Percentiles rank a stretch among this genome's conserved stretches.
Conservation (phyloP, 2,113 vertebrate genomes). For the Laterallus jamaicensis region DNA sequence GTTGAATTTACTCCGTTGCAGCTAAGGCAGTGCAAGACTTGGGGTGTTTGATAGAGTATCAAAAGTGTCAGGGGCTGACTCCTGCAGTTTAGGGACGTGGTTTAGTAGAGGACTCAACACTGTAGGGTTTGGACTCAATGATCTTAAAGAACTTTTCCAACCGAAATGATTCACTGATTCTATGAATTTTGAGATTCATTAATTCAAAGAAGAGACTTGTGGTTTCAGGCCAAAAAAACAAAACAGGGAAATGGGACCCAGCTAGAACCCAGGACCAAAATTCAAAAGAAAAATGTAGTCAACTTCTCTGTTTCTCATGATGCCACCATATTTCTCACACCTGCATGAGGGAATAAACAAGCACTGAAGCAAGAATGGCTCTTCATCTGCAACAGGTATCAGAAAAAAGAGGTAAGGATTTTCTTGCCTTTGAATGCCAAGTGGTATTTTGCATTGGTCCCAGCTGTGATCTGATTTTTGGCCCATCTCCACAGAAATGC, state of each 20-base stretch:
- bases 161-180: not conserved
- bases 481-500: not conserved
- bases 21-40: not conserved
- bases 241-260: not conserved
- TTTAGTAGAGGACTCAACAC: not conserved
- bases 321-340: not conserved
- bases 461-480: not conserved
- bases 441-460: rapidly evolving
- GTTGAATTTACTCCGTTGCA: not conserved
- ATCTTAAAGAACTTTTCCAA: too few species aligned
- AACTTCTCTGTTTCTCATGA: not conserved
- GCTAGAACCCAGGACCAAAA: not conserved
- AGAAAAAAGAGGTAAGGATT: not conserved
- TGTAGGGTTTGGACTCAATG: not conserved
- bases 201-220: not conserved
- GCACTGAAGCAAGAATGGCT: not conserved
- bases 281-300: not conserved
- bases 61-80: not conserved
- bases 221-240: not conserved
- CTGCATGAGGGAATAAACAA: not conserved
- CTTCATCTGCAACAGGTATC: not conserved
- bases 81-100: not conserved
- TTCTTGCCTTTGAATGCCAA: not conserved
- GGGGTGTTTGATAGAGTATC: not conserved
- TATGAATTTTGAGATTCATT: not conserved